These are phyloP conservation scores for Xenus cinereus DNA, from an alignment of 2,113 vertebrate species.

Conservation along the genomic window DNA sequence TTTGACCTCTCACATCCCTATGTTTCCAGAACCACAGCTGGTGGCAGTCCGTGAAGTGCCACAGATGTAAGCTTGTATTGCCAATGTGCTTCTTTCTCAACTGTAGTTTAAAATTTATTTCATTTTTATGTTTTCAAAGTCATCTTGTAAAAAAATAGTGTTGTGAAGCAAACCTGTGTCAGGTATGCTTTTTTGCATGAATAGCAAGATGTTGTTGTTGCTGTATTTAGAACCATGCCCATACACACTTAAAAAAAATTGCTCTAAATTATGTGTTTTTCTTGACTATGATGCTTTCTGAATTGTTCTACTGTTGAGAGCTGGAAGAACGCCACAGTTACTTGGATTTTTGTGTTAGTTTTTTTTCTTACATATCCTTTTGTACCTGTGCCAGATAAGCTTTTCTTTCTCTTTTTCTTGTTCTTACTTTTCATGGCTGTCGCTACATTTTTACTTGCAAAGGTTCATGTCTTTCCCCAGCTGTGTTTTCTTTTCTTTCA, in stretches of 20 bases:
- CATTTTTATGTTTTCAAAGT: not conserved
- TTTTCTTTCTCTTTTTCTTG: not conserved
- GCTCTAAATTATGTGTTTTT: not conserved
- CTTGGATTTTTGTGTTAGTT: not conserved
- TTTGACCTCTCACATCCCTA: not conserved
- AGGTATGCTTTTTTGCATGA: not conserved
- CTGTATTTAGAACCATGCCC: not conserved
- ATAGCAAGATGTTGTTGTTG: not conserved
- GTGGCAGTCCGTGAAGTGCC: not conserved
- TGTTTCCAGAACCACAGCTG: not conserved
- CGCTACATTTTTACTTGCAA: not conserved
- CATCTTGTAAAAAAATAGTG: not conserved
- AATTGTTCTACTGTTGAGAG: not conserved
- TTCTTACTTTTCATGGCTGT: not conserved
- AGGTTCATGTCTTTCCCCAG: not conserved
- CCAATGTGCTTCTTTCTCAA: not conserved
- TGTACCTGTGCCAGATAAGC: not conserved
- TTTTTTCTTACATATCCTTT: not conserved
- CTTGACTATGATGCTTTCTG: not conserved
- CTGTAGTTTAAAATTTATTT: not conserved
- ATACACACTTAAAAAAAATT: not conserved
- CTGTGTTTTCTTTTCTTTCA: not conserved
- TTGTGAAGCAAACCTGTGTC: not conserved
- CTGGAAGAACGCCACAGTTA: not conserved
- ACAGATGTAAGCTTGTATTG: not conserved